Evolutionary conservation across 2,113 vertebrate species (phyloP), one percentile per base, ranked within the genome.

Genomic region (Oenanthe oenanthe): DNA sequence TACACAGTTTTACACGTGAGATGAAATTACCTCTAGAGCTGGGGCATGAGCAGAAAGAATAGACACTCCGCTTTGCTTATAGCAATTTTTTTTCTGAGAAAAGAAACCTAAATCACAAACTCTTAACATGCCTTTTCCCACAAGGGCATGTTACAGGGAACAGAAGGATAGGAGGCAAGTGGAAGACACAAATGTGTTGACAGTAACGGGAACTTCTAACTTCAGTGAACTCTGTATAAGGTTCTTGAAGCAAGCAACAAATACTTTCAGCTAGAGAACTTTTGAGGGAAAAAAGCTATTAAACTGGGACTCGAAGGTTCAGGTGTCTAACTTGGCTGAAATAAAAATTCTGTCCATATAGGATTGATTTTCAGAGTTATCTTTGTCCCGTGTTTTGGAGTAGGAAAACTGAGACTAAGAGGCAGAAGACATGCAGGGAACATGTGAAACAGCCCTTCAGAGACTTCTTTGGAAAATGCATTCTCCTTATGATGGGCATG

Each of bases 1-100:
- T 1, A 7, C 2, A 3, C 1, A 56, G 6, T 3, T 68, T 58
- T 42, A 42, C 8, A 18, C 0, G 1, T 20, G 16, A 73, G 24
- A 62, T 1, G 3, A 32, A 40, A 54, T n/a, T 60, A 19, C 8
- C 1, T 36, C 36, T 25, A 51, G 6, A 72, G 5, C 5, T 18
- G 42, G 7, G 4, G 3, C 2, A 38, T 0, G 3, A 38, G 3
- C 14, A 63, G 9, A 47, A 83, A 40, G 4, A 76, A 61, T 3
- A 42, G 20, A 11, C 5, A 6, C 1, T 10, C 4, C 2, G 22
- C 7, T 50, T 13, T 25, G 6, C 11, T 71, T 56, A 9, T 1
- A 58, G 10, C 3, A 65, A 9, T 51, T 47, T 34, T 8, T 48
- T 20, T 68, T 73, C 40, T 12, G 19, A 22, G 45, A 62, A 47